Conservation (phyloP, 2,797 vertebrate genomes). For the Chaunax sp. region DNA sequence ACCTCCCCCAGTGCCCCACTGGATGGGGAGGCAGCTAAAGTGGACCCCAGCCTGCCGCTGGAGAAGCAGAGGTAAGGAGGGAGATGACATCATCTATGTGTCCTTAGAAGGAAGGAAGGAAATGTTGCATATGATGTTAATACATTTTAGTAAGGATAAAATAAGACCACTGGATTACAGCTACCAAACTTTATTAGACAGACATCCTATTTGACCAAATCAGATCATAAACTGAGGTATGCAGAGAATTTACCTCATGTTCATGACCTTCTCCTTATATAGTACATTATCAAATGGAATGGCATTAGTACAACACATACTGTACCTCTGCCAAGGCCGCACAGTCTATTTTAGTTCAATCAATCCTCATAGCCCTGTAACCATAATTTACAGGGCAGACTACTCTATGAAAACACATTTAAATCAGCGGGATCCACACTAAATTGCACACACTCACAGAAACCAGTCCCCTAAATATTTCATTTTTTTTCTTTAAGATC, state of each 20-base stretch:
- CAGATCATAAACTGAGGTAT: background rate
- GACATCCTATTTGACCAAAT: background rate
- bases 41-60: slow-evolving; percentile 89
- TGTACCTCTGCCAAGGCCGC: no score
- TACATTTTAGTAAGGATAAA: background rate
- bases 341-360: no score
- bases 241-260: background rate
- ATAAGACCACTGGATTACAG: background rate
- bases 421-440: no score
- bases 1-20: slow-evolving; percentile 65
- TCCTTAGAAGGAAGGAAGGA: background rate
- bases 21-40: slow-evolving; percentile 79
- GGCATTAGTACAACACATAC: no score
- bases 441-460: no score
- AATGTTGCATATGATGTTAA: background rate
- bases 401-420: no score
- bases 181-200: background rate
- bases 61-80: slow-evolving; percentile 93
- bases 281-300: no score
- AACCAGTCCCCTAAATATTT: no score
- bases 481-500: no score
- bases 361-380: no score
- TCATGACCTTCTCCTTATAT: no score
- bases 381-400: no score
- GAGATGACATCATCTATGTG: background rate